Evolutionary conservation across 1,140 invertebrate species (phyloP).

Genomic region (Drosophila ogumai): DNA sequence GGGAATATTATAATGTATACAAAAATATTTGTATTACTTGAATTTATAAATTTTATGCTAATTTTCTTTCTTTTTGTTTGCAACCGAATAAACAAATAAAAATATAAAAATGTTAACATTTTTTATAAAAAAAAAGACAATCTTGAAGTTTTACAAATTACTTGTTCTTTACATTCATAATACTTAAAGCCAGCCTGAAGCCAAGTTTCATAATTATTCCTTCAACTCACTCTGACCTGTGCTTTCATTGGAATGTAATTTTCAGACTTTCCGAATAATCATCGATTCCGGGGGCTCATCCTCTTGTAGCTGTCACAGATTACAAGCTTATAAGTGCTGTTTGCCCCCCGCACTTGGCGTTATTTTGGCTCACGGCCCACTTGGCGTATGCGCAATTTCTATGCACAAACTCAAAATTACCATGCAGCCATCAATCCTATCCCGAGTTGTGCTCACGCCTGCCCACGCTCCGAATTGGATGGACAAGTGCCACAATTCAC

Average conservation of each 20-base stretch:
- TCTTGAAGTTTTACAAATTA: background rate
- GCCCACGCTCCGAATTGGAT: slow-evolving; percentile 25
- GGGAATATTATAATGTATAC: too few species aligned
- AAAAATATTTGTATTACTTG: too few species aligned
- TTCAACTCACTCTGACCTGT: too few species aligned
- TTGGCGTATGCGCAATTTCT: slow-evolving; percentile 61
- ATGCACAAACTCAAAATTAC: slow-evolving; percentile 48
- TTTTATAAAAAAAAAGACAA: too few species aligned
- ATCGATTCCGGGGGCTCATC: slow-evolving; percentile 18
- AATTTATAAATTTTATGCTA: too few species aligned
- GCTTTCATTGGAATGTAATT: background rate
- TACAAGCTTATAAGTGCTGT: slow-evolving; percentile 39
- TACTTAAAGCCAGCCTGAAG: too few species aligned
- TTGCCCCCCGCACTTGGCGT: slow-evolving; percentile 7
- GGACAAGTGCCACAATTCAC: slow-evolving; percentile 76
- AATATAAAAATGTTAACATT: too few species aligned
- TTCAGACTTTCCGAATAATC: slow-evolving; percentile 8
- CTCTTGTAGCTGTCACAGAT: slow-evolving; percentile 16
- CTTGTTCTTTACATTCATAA: too few species aligned
- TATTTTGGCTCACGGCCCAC: slow-evolving; percentile 44
- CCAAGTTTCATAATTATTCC: background rate
- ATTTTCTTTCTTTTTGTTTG: too few species aligned
- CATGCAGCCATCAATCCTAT: slow-evolving; percentile 70
- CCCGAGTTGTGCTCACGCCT: slow-evolving; percentile 14
- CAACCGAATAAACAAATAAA: too few species aligned